Percentiles rank a stretch among this genome's conserved stretches.
These are phyloP conservation scores for Xenopus petersii DNA, from an alignment of 2,797 vertebrate species.

Conservation along the genomic window DNA sequence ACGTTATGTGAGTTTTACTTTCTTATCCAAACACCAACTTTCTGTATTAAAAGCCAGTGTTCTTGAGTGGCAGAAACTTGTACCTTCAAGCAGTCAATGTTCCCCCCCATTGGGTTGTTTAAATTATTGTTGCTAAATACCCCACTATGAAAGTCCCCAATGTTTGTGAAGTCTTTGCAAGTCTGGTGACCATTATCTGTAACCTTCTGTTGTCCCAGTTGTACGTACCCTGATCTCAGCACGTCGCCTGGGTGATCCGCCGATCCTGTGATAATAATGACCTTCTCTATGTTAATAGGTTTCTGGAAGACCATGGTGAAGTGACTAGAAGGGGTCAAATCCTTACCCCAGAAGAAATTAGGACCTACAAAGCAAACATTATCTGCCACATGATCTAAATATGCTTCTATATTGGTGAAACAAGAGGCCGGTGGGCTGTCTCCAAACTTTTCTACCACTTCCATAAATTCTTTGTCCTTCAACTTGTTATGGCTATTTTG, in stretches of 20 bases:
- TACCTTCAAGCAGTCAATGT: neutral
- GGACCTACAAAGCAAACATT: slow-evolving; percentile 26
- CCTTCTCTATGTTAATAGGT: neutral
- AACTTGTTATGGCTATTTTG: neutral
- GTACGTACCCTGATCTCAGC: neutral
- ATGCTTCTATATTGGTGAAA: slow-evolving; percentile 33
- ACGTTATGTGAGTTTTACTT: neutral
- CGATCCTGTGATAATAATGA: neutral
- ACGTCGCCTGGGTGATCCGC: neutral
- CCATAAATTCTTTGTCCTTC: neutral
- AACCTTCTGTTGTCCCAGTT: neutral
- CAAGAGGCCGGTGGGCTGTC: slow-evolving; percentile 28
- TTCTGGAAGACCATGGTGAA: slow-evolving; percentile 10
- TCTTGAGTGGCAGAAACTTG: neutral
- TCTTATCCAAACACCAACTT: slow-evolving; percentile 26
- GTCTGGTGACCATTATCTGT: accelerated
- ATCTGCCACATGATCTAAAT: slow-evolving; percentile 4
- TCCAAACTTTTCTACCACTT: neutral
- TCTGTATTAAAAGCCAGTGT: slow-evolving; percentile 24
- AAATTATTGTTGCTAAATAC: neutral
- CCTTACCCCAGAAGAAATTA: neutral
- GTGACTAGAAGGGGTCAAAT: neutral
- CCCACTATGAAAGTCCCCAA: neutral
- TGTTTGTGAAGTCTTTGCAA: neutral
- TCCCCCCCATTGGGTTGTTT: accelerated